Percentiles rank a stretch among this genome's conserved stretches.
phyloP scores from a whole-genome alignment of 2,113 vertebrate species.

The Acanthisitta chloris region DNA sequence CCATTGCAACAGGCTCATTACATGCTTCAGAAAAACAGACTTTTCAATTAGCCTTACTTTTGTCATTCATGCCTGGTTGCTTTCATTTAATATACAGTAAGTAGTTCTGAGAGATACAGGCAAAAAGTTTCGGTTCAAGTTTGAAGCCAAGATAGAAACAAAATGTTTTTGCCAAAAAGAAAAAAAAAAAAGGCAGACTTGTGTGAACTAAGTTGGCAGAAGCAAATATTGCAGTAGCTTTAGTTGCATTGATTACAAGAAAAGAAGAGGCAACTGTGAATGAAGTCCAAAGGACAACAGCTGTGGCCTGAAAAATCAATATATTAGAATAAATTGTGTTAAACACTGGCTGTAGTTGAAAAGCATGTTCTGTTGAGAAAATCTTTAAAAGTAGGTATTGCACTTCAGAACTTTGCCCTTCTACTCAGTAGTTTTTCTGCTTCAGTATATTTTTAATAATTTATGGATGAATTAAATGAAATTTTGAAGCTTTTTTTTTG shows the following conservation, averaged over 20 bases:
- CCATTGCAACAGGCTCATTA: neutral
- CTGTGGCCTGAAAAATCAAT: neutral
- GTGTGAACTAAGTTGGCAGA: neutral
- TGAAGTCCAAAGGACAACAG: neutral
- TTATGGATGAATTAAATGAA: neutral
- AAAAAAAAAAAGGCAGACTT: neutral
- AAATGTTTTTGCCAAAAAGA: neutral
- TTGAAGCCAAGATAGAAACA: neutral
- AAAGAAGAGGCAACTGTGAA: neutral
- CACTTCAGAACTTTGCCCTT: neutral
- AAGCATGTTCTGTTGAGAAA: neutral
- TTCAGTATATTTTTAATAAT: neutral
- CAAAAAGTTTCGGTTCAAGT: neutral
- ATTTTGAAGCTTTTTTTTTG: neutral
- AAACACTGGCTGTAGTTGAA: neutral
- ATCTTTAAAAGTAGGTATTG: neutral
- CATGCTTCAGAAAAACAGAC: neutral
- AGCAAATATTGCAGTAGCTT: neutral
- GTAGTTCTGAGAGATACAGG: neutral
- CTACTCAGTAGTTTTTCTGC: neutral
- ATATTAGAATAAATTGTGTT: neutral
- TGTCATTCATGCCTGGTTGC: neutral
- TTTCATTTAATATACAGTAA: neutral
- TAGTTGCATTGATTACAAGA: neutral
- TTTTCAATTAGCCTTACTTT: neutral